Evolutionary conservation across 2,888 invertebrate genomes (phyloP).

Genomic region (Danaus chrysippus): DNA sequence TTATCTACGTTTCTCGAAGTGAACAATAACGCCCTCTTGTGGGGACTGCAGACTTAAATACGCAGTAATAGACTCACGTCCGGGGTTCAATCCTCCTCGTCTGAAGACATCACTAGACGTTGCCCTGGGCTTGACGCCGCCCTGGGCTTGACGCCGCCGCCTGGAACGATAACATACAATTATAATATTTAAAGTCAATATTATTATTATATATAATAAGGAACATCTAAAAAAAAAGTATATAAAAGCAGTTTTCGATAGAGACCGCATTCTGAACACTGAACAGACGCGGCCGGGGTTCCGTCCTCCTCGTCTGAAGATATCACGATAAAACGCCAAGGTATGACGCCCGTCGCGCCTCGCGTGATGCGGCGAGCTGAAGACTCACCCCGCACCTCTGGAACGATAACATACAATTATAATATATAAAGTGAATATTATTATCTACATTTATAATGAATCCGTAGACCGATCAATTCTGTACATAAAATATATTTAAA

Average conservation of each 20-base stretch:
- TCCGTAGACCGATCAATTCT: no score
- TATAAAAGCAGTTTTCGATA: no score
- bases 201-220: no score
- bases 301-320: constrained; percentile 76
- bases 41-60: no score
- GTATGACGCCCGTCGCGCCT: constrained; percentile 73
- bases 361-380: constrained; percentile 68
- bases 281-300: constrained; percentile 69
- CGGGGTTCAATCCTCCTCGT: constrained; percentile 76
- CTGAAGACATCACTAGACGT: constrained; percentile 75
- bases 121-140: constrained; percentile 72
- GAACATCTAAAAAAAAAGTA: no score
- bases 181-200: neutral
- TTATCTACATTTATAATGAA: no score
- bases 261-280: no score
- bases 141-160: constrained; percentile 70
- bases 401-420: neutral
- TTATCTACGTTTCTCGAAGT: no score
- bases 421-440: constrained; percentile 7
- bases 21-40: no score
- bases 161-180: neutral
- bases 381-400: constrained; percentile 7
- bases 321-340: constrained; percentile 75
- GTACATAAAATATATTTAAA: no score
- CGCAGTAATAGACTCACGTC: constrained; percentile 37